Evolutionary conservation across 2,113 vertebrate genomes (phyloP), one percentile per base, ranked within the genome.

Genomic region (Urocitellus parryii): DNA sequence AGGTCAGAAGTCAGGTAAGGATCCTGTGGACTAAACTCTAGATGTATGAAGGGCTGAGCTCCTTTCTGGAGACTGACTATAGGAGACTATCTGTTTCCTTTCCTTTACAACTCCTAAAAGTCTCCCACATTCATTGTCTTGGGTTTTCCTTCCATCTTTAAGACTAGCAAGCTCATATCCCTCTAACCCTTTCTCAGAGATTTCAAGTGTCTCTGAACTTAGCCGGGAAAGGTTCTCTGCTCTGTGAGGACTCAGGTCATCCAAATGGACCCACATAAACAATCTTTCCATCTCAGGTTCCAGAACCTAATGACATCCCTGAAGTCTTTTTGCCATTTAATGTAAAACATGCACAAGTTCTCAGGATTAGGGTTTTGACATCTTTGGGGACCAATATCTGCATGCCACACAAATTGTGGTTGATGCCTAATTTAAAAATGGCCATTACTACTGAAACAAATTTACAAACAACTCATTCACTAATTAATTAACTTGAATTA

Each of bases 41-140:
- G 25, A 27, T 32, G 11, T 9, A 14, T 13, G 3, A 6, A 39
- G 7, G 9, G 18, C 4, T 24, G 25, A 0, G 24, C 20, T 37
- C 12, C 25, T 72, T 32, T 37, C 17, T 51, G 25, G 18, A 51
- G 18, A 34, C 9, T 63, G 18, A 34, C 9, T 63, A 11, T 5
- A 63, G 8, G 14, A 14, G 1, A 34, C 0, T 29, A 29, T 18
- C 25, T 4, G 18, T n/a, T 27, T 61, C 12, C 34, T 81, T 37
- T 17, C 9, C 1, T 37, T 68, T 68, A 25, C 34, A 18, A 8
- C 27, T 85, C 24, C 51, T 10, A 25, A 13, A 29, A 16, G 42
- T 5, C 12, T 8, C 20, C 14, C 18, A 8, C 25, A 42, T 29
- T 34, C n/a, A 58, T 20, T 39, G 27, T 11, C 34, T 27, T 48